Evolutionary conservation across 2,888 invertebrate genomes (phyloP).

Genomic region (Cataglyphis livida): DNA sequence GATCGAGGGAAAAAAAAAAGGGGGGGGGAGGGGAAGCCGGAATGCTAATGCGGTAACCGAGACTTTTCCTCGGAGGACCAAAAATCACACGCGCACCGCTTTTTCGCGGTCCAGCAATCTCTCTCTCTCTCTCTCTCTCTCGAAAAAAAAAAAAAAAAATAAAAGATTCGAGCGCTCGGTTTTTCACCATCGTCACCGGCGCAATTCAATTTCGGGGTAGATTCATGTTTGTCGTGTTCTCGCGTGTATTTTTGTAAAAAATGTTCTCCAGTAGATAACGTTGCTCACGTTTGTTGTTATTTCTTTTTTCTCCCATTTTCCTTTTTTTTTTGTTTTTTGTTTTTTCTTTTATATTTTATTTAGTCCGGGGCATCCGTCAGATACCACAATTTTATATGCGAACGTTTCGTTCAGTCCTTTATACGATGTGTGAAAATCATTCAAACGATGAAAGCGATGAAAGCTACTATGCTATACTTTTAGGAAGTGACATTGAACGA

Average conservation of each 20-base stretch:
- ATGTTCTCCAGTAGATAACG: conserved; percentile 52
- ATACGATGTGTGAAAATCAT: conserved; percentile 32
- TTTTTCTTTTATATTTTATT: conserved; percentile 9
- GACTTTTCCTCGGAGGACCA: not conserved
- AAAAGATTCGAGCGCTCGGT: conserved; percentile 12
- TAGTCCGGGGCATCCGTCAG: conserved; percentile 19
- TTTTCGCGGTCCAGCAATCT: conserved; percentile 32
- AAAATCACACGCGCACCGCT: conserved; percentile 32
- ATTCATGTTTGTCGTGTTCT: conserved; percentile 49
- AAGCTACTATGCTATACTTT: not conserved
- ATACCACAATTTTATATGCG: conserved; percentile 46
- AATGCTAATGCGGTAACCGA: not conserved
- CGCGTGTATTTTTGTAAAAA: conserved; percentile 49
- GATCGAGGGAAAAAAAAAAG: not conserved
- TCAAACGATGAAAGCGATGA: conserved; percentile 38
- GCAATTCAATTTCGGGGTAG: conserved; percentile 51
- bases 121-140: not conserved
- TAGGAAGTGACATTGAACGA: not conserved
- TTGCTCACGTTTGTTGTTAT: conserved; percentile 43
- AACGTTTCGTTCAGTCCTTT: conserved; percentile 23
- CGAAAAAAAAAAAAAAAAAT: conserved; percentile 46
- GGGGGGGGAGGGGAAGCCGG: not conserved
- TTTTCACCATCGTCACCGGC: conserved; percentile 43
- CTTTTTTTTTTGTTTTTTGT: not conserved
- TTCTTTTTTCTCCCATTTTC: conserved; percentile 4